Evolutionary conservation across 2,113 vertebrate genomes (phyloP).

Genomic region (Eubucco bourcierii): DNA sequence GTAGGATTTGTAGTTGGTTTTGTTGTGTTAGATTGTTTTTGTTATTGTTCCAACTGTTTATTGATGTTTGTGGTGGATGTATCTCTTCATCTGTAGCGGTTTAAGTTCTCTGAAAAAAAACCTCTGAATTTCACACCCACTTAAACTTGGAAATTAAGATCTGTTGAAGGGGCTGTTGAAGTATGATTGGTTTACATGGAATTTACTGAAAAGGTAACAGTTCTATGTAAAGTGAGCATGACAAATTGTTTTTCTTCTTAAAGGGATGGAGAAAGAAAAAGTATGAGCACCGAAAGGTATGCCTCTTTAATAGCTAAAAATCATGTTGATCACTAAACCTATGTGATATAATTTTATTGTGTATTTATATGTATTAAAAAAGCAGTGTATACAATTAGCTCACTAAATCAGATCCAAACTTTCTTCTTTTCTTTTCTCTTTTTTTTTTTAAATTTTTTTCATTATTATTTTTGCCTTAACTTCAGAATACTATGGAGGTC

Average conservation of each 20-base stretch:
- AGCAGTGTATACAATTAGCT: accelerated
- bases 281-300: slow-evolving; percentile 97
- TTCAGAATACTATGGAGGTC: not conserved
- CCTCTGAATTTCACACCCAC: not conserved
- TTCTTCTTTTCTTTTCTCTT: too few relatives aligned
- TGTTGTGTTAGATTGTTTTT: not conserved
- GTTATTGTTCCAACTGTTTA: not conserved
- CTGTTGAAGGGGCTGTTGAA: not conserved
- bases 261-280: slow-evolving; percentile 97
- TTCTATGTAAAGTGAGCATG: not conserved
- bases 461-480: not conserved
- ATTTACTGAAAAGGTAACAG: not conserved
- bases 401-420: not conserved
- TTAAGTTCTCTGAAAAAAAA: not conserved
- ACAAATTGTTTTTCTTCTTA: slow-evolving; percentile 42
- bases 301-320: not conserved
- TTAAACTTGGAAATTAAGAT: not conserved
- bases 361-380: not conserved
- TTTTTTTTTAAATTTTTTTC: too few relatives aligned
- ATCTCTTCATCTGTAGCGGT: not conserved
- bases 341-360: not conserved
- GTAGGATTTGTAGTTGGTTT: not conserved
- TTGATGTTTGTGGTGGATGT: not conserved
- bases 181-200: not conserved
- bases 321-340: not conserved